Conservation (phyloP, 2,113 vertebrate genomes). For the Phrynocephalus versicolor region DNA sequence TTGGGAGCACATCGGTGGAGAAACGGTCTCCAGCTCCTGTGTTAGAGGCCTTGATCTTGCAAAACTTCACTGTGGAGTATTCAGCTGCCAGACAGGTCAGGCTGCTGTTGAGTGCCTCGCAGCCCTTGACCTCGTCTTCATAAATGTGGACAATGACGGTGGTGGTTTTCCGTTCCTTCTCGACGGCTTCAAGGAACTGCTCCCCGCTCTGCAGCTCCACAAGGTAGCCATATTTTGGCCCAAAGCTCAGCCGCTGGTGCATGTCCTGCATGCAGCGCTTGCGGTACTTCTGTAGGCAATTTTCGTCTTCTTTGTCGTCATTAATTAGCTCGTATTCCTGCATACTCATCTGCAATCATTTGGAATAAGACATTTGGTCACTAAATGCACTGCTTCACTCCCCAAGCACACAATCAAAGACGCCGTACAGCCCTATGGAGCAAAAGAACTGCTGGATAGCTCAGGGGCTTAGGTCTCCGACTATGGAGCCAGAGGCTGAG, state of each 20-base stretch:
- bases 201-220: slow-evolving; percentile 89
- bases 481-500: too few relatives aligned
- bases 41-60: slow-evolving; percentile 88
- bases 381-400: background rate
- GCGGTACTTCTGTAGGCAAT: slow-evolving; percentile 89
- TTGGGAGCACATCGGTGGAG: slow-evolving; percentile 87
- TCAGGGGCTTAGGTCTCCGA: too few relatives aligned
- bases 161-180: slow-evolving; percentile 89
- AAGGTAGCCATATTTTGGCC: slow-evolving; percentile 86
- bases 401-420: background rate
- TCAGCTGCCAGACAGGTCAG: slow-evolving; percentile 86
- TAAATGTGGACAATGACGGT: slow-evolving; percentile 92
- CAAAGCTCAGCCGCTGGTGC: slow-evolving; percentile 94
- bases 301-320: slow-evolving; percentile 86
- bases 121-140: slow-evolving; percentile 85
- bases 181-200: slow-evolving; percentile 90
- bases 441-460: background rate
- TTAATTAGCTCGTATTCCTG: slow-evolving; percentile 94
- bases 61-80: slow-evolving; percentile 91
- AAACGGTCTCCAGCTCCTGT: slow-evolving; percentile 91
- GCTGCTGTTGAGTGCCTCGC: slow-evolving; percentile 87
- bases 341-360: slow-evolving; percentile 85
- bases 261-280: slow-evolving; percentile 95
- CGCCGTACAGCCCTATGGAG: background rate
- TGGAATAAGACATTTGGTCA: background rate